A percentile compares a stretch with the other conserved stretches of the same genome.
These are phyloP conservation scores for Tenualosa ilisha DNA, from an alignment of 2,797 vertebrate species.

Conservation along the genomic window DNA sequence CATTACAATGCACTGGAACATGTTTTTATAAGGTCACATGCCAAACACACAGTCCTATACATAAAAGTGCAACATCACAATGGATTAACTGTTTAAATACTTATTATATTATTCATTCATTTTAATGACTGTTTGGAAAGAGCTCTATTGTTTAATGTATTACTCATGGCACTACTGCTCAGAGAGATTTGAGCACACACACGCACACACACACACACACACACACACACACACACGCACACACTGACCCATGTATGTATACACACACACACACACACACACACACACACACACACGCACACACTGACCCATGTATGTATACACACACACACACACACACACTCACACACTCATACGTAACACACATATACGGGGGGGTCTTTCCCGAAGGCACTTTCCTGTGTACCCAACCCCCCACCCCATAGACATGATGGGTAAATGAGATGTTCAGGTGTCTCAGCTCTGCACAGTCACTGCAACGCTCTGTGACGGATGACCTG, in stretches of 20 bases:
- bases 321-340: not conserved
- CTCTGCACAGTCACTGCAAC: not conserved
- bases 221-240: not conserved
- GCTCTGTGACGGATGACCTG: not conserved
- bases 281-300: not conserved
- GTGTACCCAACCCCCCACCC: slow-evolving; percentile 56
- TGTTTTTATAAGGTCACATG: slow-evolving; percentile 91
- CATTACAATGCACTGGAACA: slow-evolving; percentile 88
- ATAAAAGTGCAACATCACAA: slow-evolving; percentile 99
- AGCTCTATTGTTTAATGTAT: slow-evolving; percentile 53
- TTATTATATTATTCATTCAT: slow-evolving; percentile 72
- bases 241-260: not conserved
- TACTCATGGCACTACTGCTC: slow-evolving; percentile 51
- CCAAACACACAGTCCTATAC: slow-evolving; percentile 96
- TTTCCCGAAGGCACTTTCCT: slow-evolving; percentile 91
- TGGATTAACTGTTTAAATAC: slow-evolving; percentile 83
- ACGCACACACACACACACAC: slow-evolving; percentile 59
- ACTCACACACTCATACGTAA: not conserved
- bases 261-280: not conserved
- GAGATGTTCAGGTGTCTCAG: not conserved
- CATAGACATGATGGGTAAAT: slow-evolving; percentile 76
- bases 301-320: not conserved
- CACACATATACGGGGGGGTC: slow-evolving; percentile 14
- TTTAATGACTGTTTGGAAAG: slow-evolving; percentile 49
- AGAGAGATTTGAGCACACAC: slow-evolving; percentile 72